Evolutionary conservation across 37 sponge, comb jelly and placozoan species (phyloP).

Genomic region (Eunapius fragilis): DNA sequence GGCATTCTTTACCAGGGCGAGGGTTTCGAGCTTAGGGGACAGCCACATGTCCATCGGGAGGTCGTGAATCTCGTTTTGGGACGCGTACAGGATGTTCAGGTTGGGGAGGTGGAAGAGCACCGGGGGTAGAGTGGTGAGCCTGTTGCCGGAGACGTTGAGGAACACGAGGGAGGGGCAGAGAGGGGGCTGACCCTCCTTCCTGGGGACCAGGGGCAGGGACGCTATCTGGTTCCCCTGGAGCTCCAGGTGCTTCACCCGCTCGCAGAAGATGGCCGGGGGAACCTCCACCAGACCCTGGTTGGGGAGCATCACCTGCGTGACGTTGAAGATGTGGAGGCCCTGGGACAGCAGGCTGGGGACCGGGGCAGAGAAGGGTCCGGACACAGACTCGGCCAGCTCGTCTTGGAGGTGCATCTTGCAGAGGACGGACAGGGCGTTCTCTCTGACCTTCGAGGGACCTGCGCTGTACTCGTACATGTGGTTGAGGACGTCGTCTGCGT

Average conservation of each 20-base stretch:
- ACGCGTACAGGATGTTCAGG: conserved; percentile 27
- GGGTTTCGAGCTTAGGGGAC: conserved; percentile 27
- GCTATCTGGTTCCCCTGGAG: conserved; percentile 43
- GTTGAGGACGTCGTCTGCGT: neutral
- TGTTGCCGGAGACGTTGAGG: conserved; percentile 46
- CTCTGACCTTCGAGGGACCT: neutral
- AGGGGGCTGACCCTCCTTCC: neutral
- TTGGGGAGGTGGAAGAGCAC: conserved; percentile 45
- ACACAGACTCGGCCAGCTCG: neutral
- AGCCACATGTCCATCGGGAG: conserved; percentile 57
- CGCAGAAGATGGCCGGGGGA: conserved; percentile 41
- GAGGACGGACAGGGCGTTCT: conserved; percentile 14
- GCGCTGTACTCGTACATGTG: conserved; percentile 24
- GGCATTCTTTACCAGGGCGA: conserved; percentile 45
- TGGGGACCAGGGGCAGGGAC: conserved; percentile 14
- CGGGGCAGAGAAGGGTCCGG: neutral
- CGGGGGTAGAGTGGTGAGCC: conserved; percentile 30
- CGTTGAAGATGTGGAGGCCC: neutral
- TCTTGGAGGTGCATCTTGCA: neutral
- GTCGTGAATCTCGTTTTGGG: conserved; percentile 33
- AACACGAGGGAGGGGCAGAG: conserved; percentile 16
- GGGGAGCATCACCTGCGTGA: conserved; percentile 35
- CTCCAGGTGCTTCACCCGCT: conserved; percentile 30
- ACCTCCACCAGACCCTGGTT: conserved; percentile 27
- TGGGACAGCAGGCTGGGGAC: neutral